These are phyloP conservation scores for Temnothorax rugatulus DNA, from an alignment of 2,888 invertebrate genomes.

Conservation along the genomic window DNA sequence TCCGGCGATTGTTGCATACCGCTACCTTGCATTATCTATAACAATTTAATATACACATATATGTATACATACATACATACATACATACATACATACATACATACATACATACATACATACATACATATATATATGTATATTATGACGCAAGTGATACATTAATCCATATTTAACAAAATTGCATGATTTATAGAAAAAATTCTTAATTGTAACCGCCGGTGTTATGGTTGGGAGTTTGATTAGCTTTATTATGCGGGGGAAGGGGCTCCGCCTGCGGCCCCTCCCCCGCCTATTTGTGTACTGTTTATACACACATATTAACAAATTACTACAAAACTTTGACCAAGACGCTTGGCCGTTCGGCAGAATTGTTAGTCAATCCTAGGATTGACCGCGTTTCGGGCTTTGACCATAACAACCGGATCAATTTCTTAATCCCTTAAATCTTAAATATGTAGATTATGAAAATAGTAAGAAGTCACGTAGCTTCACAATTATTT, in stretches of 20 bases:
- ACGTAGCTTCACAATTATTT: neutral
- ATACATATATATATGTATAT: neutral
- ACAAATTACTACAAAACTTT: no score
- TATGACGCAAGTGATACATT: neutral
- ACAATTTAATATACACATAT: slow-evolving; percentile 35
- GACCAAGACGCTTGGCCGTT: no score
- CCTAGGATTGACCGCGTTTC: no score
- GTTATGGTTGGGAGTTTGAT: no score
- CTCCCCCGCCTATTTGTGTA: no score
- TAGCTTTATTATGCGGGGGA: no score
- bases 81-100: neutral
- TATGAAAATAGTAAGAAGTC: neutral
- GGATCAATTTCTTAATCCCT: neutral
- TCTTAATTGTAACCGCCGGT: neutral
- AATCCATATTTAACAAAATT: neutral
- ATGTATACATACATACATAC: neutral
- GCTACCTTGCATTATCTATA: slow-evolving; percentile 87
- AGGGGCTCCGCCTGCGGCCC: no score
- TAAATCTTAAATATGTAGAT: neutral
- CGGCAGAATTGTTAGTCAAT: no score
- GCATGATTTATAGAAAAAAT: neutral
- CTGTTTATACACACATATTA: no score
- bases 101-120: neutral
- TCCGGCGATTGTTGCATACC: slow-evolving; percentile 90
- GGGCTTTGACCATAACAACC: no score